Base-by-base conservation (phyloP, 2,113 vertebrate genomes). In the Pluvialis apricaria region DNA sequence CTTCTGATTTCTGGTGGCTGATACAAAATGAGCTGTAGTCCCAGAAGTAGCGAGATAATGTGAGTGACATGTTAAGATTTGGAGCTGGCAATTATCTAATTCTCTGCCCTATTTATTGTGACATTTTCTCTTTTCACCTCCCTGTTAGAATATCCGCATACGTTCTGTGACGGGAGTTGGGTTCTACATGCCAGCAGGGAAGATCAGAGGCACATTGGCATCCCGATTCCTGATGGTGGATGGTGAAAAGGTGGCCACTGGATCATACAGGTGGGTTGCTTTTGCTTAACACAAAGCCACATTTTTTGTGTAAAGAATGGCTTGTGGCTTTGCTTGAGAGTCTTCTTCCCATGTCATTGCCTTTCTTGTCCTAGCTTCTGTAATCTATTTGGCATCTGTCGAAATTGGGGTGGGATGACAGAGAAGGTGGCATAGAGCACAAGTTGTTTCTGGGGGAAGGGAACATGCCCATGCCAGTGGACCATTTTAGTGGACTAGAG, bases 191-290 rank as follows among this genome's bases (percentile, higher is more conserved):
- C 98, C 99, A 19, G 96, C 97, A 45, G 99, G 99, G 32, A 99
- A 98, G 92, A 96, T 99, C 52, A 98, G 97, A 60, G 99, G 99
- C 42, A 98, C 98, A 0, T 15, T 99, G 89, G 97, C 98, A 65
- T 98, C 98, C 22, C 99, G 98, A 80, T 99, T 99, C 98, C 98
- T 99, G 97, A 98, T 99, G 98, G 98, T 99, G 13, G 99, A 99
- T 76, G 99, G 99, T 71, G 99, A 99, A 64, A 99, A 99, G 97
- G 99, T 99, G 24, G 96, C 98, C 87, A 99, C 99, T 29, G 99
- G 99, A 55, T 99, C 99, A 8, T 99, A 99, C 97, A 99, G 98
- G 98, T 98, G 88, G 86, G 97, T 89, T 6, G 2, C 34, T 73
- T 24, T 73, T 88, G 42, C 47, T 79, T 84, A 72, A 91, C 51